phyloP scores from a whole-genome alignment of 2,113 vertebrate genomes.

The Pseudorectes ferrugineus region DNA sequence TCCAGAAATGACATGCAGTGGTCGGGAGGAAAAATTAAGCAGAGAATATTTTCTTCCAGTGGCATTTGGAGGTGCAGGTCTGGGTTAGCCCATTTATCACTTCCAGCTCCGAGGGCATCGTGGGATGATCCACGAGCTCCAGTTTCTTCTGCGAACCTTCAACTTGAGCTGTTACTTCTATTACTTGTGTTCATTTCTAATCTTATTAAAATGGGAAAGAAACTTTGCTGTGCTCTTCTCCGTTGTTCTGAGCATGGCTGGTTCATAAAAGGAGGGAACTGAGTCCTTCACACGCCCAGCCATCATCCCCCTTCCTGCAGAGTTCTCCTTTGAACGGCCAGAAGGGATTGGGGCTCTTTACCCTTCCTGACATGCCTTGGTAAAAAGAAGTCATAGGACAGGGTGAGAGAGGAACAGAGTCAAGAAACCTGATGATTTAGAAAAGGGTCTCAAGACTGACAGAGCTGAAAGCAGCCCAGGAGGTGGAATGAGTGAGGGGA shows the following conservation, averaged over 20 bases:
- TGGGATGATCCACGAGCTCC: not conserved
- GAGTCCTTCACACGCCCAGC: not conserved
- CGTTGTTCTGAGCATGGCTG: not conserved
- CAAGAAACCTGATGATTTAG: not conserved
- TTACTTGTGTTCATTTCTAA: not conserved
- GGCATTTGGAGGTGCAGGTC: not conserved
- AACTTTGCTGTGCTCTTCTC: not conserved
- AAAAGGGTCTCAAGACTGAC: not conserved
- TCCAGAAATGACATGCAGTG: not conserved
- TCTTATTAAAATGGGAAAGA: not conserved
- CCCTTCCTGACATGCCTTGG: not conserved
- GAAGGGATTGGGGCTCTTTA: not conserved
- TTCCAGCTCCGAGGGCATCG: not conserved
- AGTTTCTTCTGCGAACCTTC: not conserved
- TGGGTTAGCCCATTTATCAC: not conserved
- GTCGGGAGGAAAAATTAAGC: not conserved
- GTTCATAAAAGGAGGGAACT: not conserved
- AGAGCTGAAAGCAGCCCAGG: not conserved
- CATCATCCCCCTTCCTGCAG: rapidly evolving
- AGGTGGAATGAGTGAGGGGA: rapidly evolving
- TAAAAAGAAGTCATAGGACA: not conserved
- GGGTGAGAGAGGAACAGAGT: not conserved
- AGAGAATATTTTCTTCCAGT: not conserved
- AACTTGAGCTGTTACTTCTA: not conserved
- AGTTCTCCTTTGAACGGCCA: not conserved